Base-by-base conservation (phyloP, 1,140 invertebrate species). In the Drosophila cardini region DNA sequence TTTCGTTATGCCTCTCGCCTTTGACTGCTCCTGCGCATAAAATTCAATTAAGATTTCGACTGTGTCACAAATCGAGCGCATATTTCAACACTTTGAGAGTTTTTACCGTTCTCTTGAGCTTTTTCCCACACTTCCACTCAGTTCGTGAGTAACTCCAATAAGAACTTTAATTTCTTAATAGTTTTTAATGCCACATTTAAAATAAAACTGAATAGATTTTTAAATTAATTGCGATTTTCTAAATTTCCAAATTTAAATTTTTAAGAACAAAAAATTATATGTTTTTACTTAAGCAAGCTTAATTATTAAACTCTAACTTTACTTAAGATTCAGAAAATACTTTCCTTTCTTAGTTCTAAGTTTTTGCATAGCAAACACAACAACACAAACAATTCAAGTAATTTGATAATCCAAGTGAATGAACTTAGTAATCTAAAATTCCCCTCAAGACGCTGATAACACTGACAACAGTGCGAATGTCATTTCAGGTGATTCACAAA, bases 1-100 rank as follows among this genome's bases (percentile, higher is more conserved):
- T 32, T 43, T 18, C 10, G 15, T 73, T 67, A 26, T 42, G 30
- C 18, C 21, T 69, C 38, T 43, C 45, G 70, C 64, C 78, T 81
- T 76, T 75, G 68, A 48, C 62, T 83, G 83, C 73, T 78, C 73
- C 80, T 87, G 84, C 84, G 84, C 84, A 87, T 26, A 53, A 79
- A 89, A 87, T 80, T 89, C 63, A 87, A 87, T 87, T 87, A 83
- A 5, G 18, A 36, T 43, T 52, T 30, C 36, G 56, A 78, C 68
- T 74, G 65, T 60, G 16, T 74, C 83, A 89, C 79, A 72, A 84
- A 50, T 38, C 42, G 50, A 78, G 79, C 38, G 38, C n/a, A 13
- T 11, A 26, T 40, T 40, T 40, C 4, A 2, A 11, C 10, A 10
- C 11, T 26, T 26, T 26, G 21, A 26, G n/a, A 4, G 5, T n/a